Evolutionary conservation across 2,888 invertebrate species (phyloP), one percentile per base, ranked within the genome.

Genomic region (Rhamnusium bicolor): DNA sequence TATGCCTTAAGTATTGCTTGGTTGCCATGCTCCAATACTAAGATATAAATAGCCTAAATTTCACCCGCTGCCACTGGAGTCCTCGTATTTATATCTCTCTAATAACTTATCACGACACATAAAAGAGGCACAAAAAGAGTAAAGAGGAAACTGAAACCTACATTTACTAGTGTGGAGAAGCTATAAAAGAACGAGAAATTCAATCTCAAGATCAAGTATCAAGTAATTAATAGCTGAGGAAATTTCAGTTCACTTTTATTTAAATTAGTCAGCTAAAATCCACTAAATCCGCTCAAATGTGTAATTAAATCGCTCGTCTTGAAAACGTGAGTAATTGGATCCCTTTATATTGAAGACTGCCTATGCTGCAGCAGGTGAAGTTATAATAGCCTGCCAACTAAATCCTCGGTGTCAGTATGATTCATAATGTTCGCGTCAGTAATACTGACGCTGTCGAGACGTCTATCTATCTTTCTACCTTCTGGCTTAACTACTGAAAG

Each of bases 351-450:
- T 24, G 61, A 60, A 21, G 62, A 49, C 61, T 46, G 61, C 29
- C 65, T 16, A 47, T 58, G 21, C 51, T n/a, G 69, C 76, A 77
- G 67, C 73, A 79, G 79, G 75, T 78, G 71, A 76, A 76, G 73
- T 79, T 80, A 79, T 84, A 82, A 83, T 80, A 78, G 78, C 80
- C 79, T 80, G 82, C 79, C 80, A 81, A 76, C 77, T 79, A 84
- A 85, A 85, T 84, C 84, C 63, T 77, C 78, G 75, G 75, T 83
- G 84, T 84, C 85, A 83, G 80, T 83, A 83, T 85, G 85, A 85
- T 85, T 85, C 85, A 85, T 85, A 58, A 84, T 84, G 82, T 84
- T 81, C 82, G 78, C 82, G 81, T 83, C 83, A 84, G 81, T 84
- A 84, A 85, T 84, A 83, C 84, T 80, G 78, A 51, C 73, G 81